phyloP scores from a whole-genome alignment of 2,888 invertebrate genomes.

The Blastobasis lacticolella region DNA sequence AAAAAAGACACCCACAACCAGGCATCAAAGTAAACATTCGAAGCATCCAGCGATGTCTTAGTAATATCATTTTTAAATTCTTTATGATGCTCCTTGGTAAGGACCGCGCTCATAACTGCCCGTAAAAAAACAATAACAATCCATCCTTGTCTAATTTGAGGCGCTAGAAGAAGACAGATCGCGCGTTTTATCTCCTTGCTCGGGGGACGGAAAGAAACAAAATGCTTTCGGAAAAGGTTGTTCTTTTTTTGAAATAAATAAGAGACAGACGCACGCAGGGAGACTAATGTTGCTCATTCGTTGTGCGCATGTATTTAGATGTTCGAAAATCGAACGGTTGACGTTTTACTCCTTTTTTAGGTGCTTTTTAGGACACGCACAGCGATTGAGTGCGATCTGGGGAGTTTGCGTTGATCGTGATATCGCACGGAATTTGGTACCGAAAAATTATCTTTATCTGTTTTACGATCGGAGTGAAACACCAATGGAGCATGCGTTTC shows the following conservation, averaged over 20 bases:
- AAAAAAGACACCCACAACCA: not conserved
- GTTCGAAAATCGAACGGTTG: constrained; percentile 25
- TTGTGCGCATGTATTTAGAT: constrained; percentile 41
- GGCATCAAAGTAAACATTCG: constrained; percentile 19
- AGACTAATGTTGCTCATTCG: constrained; percentile 48
- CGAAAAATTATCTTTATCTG: constrained; percentile 12
- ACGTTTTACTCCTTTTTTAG: constrained; percentile 9
- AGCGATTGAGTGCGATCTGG: too few species aligned
- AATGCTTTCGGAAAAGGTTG: constrained; percentile 31
- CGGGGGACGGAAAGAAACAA: constrained; percentile 41
- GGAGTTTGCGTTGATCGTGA: not conserved
- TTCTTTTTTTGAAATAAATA: constrained; percentile 29
- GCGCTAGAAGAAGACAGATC: constrained; percentile 12
- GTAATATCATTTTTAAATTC: constrained; percentile 43
- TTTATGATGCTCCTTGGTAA: constrained; percentile 30
- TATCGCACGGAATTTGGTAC: constrained; percentile 6
- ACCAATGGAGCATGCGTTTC: constrained; percentile 11
- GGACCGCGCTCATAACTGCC: constrained; percentile 30
- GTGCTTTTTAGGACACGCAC: too few species aligned
- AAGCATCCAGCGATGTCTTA: constrained; percentile 2
- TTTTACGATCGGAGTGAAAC: constrained; percentile 7
- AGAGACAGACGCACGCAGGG: constrained; percentile 40
- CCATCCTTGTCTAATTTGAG: constrained; percentile 13
- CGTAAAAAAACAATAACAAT: constrained; percentile 22
- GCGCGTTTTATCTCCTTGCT: constrained; percentile 22